phyloP scores from a whole-genome alignment of 2,797 vertebrate species.

The Dicrostonyx torquatus region DNA sequence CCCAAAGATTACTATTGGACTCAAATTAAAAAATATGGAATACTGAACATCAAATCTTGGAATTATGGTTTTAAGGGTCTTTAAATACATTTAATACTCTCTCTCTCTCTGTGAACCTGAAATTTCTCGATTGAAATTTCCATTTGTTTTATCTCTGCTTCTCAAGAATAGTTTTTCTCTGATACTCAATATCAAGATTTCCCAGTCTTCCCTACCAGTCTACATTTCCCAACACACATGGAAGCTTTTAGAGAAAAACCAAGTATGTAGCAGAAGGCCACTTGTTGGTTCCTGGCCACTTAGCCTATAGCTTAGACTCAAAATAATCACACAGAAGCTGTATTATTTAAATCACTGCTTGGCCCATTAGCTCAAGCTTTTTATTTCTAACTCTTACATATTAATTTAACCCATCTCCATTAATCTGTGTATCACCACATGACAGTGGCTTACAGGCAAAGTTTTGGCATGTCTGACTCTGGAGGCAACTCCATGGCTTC shows the following conservation, averaged over 20 bases:
- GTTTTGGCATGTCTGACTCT: no score
- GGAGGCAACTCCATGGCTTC: no score
- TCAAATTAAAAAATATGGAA: not conserved
- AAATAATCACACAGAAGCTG: no score
- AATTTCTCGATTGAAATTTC: not conserved
- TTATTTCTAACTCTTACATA: no score
- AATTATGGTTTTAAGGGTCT: constrained; percentile 45
- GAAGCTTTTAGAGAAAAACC: constrained; percentile 34
- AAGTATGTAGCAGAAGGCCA: no score
- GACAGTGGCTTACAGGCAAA: no score
- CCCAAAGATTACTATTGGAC: constrained; percentile 50
- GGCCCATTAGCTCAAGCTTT: no score
- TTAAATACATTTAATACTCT: constrained; percentile 56
- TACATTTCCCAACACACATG: not conserved
- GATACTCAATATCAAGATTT: constrained; percentile 37
- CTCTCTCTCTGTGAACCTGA: constrained; percentile 21
- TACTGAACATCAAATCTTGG: not conserved
- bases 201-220: not conserved
- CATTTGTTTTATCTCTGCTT: not conserved
- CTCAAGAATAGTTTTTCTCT: constrained; percentile 51
- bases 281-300: no score
- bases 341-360: no score
- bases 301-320: no score
- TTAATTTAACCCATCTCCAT: no score
- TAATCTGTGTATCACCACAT: no score